A percentile compares a stretch with the other conserved stretches of the same genome.
phyloP scores from a whole-genome alignment of 2,797 vertebrate genomes.

The Pseudopleuronectes americanus region DNA sequence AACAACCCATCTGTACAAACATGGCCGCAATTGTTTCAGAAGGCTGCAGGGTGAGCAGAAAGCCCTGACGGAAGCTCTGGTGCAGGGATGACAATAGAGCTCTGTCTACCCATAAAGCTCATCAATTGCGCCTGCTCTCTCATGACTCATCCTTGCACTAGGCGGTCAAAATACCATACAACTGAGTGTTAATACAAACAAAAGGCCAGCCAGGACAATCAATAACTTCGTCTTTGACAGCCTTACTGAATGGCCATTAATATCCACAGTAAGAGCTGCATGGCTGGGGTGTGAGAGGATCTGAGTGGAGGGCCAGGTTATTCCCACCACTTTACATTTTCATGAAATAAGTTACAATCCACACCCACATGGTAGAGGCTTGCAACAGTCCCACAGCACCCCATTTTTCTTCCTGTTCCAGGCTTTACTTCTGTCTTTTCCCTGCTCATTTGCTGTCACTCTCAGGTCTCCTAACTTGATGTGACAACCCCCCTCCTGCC shows the following conservation, averaged over 20 bases:
- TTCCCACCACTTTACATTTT: slow-evolving; percentile 10
- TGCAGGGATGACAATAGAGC: slow-evolving; percentile 70
- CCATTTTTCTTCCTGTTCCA: slow-evolving; percentile 16
- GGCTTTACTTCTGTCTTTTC: slow-evolving; percentile 34
- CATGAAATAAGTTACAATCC: slow-evolving; percentile 26
- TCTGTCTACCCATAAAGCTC: slow-evolving; percentile 75
- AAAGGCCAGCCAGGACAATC: slow-evolving; percentile 56
- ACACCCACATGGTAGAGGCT: slow-evolving; percentile 32
- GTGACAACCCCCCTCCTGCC: slow-evolving; percentile 62
- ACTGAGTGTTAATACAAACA: slow-evolving; percentile 63
- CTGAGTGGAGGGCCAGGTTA: slow-evolving; percentile 10
- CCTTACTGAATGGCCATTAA: slow-evolving; percentile 49
- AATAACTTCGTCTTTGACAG: slow-evolving; percentile 67
- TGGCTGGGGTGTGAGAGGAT: slow-evolving; percentile 2
- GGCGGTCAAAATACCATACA: slow-evolving; percentile 71
- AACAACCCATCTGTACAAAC: slow-evolving; percentile 68
- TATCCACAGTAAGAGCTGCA: slow-evolving; percentile 38
- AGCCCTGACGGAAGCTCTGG: slow-evolving; percentile 73
- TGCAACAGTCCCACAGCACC: slow-evolving; percentile 25
- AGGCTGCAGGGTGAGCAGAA: slow-evolving; percentile 68
- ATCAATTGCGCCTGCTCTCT: slow-evolving; percentile 74
- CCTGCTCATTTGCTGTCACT: slow-evolving; percentile 44
- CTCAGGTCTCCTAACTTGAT: slow-evolving; percentile 55
- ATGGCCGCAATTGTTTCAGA: slow-evolving; percentile 74
- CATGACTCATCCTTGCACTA: slow-evolving; percentile 74